phyloP scores from a whole-genome alignment of 2,888 invertebrate species.

The Deroplatys truncata region DNA sequence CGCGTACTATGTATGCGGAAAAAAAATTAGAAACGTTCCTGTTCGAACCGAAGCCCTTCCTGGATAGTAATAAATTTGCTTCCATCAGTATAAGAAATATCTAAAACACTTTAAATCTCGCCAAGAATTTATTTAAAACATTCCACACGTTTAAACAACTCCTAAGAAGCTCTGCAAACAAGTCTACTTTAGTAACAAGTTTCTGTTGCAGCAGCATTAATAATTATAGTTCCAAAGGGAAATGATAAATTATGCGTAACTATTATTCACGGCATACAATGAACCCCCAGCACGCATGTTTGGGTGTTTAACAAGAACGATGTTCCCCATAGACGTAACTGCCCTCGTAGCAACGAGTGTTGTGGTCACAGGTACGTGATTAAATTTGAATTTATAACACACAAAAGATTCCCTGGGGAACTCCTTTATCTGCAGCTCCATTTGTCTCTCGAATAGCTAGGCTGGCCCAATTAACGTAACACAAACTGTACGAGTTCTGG shows the following conservation, averaged over 20 bases:
- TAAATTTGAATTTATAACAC: background rate
- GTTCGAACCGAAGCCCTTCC: no score
- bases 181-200: background rate
- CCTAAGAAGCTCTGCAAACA: background rate
- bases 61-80: no score
- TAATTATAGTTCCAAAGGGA: background rate
- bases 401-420: background rate
- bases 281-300: background rate
- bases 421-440: background rate
- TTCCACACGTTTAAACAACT: background rate
- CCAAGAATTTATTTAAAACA: background rate
- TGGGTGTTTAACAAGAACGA: background rate
- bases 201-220: background rate
- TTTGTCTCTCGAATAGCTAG: background rate
- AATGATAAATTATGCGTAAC: background rate
- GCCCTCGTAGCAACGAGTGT: background rate
- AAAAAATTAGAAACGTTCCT: no score
- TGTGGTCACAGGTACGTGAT: background rate
- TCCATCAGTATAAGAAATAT: no score
- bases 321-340: background rate
- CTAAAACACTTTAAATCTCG: no score
- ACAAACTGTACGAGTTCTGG: background rate
- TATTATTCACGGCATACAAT: background rate
- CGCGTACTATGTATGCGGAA: no score
- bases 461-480: background rate